These are phyloP conservation scores for Prunella himalayana DNA, from an alignment of 2,113 vertebrate genomes.

Conservation along the genomic window DNA sequence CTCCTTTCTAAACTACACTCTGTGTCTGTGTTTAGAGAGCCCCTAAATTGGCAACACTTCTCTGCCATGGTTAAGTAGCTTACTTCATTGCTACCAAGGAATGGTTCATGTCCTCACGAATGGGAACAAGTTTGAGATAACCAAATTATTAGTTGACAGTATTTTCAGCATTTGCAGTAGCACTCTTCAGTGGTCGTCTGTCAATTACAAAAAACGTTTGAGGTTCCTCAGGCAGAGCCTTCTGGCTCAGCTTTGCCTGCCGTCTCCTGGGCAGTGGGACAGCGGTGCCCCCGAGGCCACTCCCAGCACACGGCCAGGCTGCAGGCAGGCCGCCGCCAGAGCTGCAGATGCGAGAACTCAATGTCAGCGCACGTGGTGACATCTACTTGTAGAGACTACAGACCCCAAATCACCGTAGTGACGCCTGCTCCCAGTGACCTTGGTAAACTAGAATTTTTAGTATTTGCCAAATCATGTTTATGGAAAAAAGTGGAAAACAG, in stretches of 20 bases:
- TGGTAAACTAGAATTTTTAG: neutral
- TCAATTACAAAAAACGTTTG: rapidly evolving
- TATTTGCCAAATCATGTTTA: neutral
- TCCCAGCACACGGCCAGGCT: rapidly evolving
- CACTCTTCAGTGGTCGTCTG: rapidly evolving
- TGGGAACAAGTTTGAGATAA: rapidly evolving
- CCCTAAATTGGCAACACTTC: neutral
- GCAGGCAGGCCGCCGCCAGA: rapidly evolving
- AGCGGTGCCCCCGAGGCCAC: rapidly evolving
- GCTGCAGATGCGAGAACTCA: rapidly evolving
- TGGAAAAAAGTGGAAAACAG: neutral
- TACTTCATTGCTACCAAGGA: neutral
- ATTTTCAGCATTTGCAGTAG: neutral
- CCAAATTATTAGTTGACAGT: neutral
- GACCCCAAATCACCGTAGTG: rapidly evolving
- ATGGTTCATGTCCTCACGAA: too few species aligned
- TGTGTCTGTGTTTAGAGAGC: neutral
- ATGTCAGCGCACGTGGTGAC: rapidly evolving
- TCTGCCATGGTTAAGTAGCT: neutral
- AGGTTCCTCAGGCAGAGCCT: too few species aligned
- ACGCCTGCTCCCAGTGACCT: neutral
- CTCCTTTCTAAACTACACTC: neutral
- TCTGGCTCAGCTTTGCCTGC: neutral
- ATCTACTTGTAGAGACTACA: rapidly evolving
- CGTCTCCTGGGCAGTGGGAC: rapidly evolving